Base-by-base conservation (phyloP, 2,113 vertebrate genomes). In the Ovis canadensis region DNA sequence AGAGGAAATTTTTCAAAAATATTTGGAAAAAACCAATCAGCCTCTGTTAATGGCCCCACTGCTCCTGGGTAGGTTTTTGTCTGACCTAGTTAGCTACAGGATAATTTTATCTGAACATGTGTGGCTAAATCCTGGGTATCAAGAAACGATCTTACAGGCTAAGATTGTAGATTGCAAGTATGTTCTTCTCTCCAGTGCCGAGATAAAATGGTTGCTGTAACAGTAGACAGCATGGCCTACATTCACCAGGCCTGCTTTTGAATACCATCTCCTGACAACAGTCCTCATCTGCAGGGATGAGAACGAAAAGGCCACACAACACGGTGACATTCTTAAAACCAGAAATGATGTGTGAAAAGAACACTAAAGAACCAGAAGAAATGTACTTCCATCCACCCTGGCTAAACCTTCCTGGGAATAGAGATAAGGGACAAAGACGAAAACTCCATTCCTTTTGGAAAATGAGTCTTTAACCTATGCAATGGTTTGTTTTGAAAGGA, bases 381-480 rank as follows among this genome's bases (percentile, higher is more conserved):
- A 74, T 33, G 14, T 64, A 45, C 15, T 95, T 81, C 78, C 29
- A 96, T 43, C 78, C 64, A 81, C 27, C 12, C 77, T 91, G 71
- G 45, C n/a, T 95, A 97, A 90, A 84, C 71, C 60, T 93, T 82
- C 48, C 33, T 36, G 50, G 92, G 97, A 96, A 94, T 6, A 90
- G 14, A 98, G 83, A 95, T 2, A 45, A 19, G 88, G 48, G 67
- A 52, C 90, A 88, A 64, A 55, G 55, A 96, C 5, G 57, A 98
- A 97, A 97, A 97, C 27, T 31, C 36, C 74, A 85, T 96, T 85
- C n/a, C 19, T 89, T 9, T 92, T 36, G 91, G 86, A 91, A 92
- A 23, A 10, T n/a, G 45, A 95, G 80, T 85, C 29, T 91, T 91
- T 97, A 95, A 89, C 88, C 80, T 93, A 57, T 23, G 33, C 48